Base-by-base conservation (phyloP, 1,140 invertebrate species). In the Triops longicaudatus region DNA sequence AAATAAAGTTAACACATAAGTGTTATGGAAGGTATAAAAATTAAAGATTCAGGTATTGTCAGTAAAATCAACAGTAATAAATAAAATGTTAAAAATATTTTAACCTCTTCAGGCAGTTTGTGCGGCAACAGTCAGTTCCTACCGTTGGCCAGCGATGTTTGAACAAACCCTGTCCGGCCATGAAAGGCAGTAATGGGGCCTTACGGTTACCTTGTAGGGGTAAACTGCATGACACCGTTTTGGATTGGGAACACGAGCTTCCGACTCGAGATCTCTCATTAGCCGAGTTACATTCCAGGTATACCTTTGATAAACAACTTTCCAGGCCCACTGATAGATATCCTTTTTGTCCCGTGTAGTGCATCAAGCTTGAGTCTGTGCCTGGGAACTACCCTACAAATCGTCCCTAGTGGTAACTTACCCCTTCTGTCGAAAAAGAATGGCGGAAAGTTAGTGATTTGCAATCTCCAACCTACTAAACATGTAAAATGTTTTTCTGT, bases 181-280 rank as follows among this genome's bases (percentile, higher is more conserved):
- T 85, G 4, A 84, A 84, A 80, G 84, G 86, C 74, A 88, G 88
- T 72, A 63, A 63, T 22, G 50, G 50, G 22, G n/a, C 50, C 14
- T 63, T 63, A 63, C 88, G 88, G 31, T 85, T 93, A 78, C 87
- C 88, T 3, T 96, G 95, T 82, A 86, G 97, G 78, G 97, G 97
- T 28, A 90, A 91, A 78, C 85, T 98, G 72, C 86, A 91, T 79
- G 98, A 99, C 84, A 97, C 92, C 37, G 93, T 99, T 77, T 86
- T 99, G n/a, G 98, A 99, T 85, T 99, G 98, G 98, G 97, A 99
- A 83, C 92, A 96, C 83, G 91, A 91, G 84, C 86, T 99, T 78
- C 98, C 98, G 22, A 91, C 95, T 80, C 89, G 91, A 82, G 97
- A 99, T 83, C 86, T 98, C 22, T 87, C 92, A 73, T 86, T 94